phyloP scores from a whole-genome alignment of 2,888 invertebrate genomes.

The Hemithea aestivaria region DNA sequence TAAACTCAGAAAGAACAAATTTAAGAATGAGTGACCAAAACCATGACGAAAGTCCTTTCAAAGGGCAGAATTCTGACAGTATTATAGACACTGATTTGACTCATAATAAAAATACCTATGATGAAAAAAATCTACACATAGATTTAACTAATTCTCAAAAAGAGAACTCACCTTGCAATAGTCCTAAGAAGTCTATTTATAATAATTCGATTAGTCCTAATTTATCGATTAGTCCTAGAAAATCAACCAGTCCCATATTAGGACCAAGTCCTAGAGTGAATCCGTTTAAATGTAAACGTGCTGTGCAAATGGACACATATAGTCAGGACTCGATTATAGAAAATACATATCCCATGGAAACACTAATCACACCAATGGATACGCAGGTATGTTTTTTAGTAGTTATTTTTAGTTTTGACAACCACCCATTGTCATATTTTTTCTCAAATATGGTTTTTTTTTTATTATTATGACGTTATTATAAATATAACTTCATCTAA shows the following conservation, averaged over 20 bases:
- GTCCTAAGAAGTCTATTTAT: too few species aligned
- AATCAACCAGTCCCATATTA: conserved; percentile 50
- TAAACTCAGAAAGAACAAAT: conserved; percentile 23
- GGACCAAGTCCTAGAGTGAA: conserved; percentile 44
- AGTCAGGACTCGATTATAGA: conserved; percentile 61
- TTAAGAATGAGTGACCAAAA: neutral
- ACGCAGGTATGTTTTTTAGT: conserved; percentile 49
- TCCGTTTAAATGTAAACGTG: conserved; percentile 31
- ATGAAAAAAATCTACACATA: conserved; percentile 5
- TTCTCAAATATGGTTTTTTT: too few species aligned
- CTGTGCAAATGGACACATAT: conserved; percentile 22
- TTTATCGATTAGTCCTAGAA: conserved; percentile 47
- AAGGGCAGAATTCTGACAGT: too few species aligned
- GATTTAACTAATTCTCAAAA: conserved; percentile 52
- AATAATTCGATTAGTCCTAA: too few species aligned
- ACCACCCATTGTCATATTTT: too few species aligned
- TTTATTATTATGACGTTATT: too few species aligned
- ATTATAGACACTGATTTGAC: conserved; percentile 3
- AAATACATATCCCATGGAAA: conserved; percentile 59
- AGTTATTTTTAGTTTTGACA: neutral
- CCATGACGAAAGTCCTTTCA: conserved; percentile 17
- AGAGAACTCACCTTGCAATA: conserved; percentile 50
- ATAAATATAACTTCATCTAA: too few species aligned
- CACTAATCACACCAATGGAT: conserved; percentile 52
- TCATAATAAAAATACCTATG: too few species aligned